Evolutionary conservation across 2,113 vertebrate genomes (phyloP).

Genomic region (Microcebus griseorufus): DNA sequence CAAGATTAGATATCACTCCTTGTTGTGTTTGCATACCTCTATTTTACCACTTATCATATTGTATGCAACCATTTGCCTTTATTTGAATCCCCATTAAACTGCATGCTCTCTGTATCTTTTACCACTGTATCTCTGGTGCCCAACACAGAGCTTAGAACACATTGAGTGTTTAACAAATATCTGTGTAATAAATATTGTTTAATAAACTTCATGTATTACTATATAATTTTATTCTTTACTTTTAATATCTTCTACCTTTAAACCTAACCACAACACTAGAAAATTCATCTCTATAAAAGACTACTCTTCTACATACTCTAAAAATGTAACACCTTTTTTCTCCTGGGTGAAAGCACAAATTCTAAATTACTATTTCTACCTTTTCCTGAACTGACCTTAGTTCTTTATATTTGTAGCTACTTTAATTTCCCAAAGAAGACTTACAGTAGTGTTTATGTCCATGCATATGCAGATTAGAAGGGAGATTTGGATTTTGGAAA

Average conservation of each 20-base stretch:
- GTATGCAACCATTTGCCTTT: not conserved
- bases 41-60: not conserved
- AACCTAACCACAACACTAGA: not conserved
- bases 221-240: not conserved
- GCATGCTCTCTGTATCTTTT: not conserved
- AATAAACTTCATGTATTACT: not conserved
- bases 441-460: not conserved
- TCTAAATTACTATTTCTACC: not conserved
- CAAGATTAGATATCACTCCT: not conserved
- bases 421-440: not conserved
- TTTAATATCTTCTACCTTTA: not conserved
- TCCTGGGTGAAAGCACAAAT: not conserved
- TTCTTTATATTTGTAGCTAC: not conserved
- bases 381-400: not conserved
- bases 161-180: not conserved
- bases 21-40: not conserved
- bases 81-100: not conserved
- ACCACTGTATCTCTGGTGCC: not conserved
- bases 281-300: not conserved
- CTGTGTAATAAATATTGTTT: not conserved
- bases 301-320: not conserved
- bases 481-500: not conserved
- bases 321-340: not conserved
- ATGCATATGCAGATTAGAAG: not conserved
- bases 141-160: not conserved